Conservation (phyloP, 2,797 vertebrate species). For the Loriculus beryllinus region DNA sequence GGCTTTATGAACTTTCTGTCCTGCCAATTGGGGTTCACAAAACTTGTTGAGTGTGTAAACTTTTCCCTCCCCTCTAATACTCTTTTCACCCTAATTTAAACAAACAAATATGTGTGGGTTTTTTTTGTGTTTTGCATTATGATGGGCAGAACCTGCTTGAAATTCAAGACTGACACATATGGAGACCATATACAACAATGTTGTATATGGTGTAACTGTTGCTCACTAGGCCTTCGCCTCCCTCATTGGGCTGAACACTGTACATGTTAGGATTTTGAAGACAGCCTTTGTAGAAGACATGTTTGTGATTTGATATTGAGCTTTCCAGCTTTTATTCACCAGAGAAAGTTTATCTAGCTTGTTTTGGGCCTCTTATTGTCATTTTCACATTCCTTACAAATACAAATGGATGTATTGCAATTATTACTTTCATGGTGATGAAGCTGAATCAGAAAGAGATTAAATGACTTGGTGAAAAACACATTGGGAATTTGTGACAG, state of each 20-base stretch:
- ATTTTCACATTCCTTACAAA: neutral
- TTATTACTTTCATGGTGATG: neutral
- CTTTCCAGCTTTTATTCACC: neutral
- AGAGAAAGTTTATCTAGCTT: neutral
- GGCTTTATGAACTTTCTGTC: neutral
- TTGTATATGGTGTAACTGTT: neutral
- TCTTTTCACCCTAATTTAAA: neutral
- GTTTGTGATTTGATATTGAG: neutral
- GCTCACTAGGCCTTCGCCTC: accelerated
- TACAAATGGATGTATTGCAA: neutral
- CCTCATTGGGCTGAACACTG: neutral
- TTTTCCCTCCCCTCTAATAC: neutral
- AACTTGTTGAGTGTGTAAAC: neutral
- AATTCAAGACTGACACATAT: neutral
- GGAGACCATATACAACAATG: neutral
- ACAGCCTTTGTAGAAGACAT: neutral
- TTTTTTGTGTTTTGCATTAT: neutral
- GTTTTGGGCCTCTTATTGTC: neutral
- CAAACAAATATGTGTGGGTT: neutral
- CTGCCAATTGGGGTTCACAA: neutral
- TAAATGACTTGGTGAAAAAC: conserved; percentile 10
- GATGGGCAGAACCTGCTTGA: neutral
- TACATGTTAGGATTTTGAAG: neutral
- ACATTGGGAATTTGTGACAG: conserved; percentile 26
- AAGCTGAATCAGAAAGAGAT: conserved; percentile 1